phyloP scores from a whole-genome alignment of 2,888 invertebrate genomes.

The Epiblema foenella region DNA sequence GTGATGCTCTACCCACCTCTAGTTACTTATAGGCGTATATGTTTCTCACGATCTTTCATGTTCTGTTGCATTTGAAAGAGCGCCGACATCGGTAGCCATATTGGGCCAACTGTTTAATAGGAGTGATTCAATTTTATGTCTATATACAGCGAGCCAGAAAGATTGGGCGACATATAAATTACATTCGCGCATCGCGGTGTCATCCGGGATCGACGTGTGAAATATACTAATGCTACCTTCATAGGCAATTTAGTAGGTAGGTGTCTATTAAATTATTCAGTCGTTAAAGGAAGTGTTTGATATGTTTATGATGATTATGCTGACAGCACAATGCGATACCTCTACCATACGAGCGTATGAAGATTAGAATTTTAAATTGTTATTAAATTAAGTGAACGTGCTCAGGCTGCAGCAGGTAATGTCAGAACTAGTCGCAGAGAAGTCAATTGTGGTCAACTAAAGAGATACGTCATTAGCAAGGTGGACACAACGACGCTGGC shows the following conservation, averaged over 20 bases:
- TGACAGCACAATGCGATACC: constrained; percentile 53
- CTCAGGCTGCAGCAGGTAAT: neutral
- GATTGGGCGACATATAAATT: constrained; percentile 57
- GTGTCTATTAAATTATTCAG: constrained; percentile 37
- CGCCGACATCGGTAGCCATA: constrained; percentile 25
- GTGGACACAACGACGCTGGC: constrained; percentile 37
- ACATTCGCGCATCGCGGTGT: constrained; percentile 58
- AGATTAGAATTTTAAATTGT: constrained; percentile 37
- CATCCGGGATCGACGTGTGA: constrained; percentile 58
- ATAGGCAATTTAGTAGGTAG: constrained; percentile 55
- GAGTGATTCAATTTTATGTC: constrained; percentile 5
- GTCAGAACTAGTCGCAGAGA: constrained; percentile 47
- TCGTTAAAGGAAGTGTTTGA: constrained; percentile 37
- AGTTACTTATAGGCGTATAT: constrained; percentile 27
- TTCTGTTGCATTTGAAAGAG: constrained; percentile 23
- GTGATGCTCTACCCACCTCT: constrained; percentile 23
- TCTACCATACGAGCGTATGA: constrained; percentile 19
- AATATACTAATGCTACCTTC: constrained; percentile 67
- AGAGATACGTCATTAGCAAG: constrained; percentile 55
- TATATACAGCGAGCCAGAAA: constrained; percentile 14
- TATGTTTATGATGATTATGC: constrained; percentile 56
- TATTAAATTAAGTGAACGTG: constrained; percentile 24
- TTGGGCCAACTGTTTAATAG: constrained; percentile 19
- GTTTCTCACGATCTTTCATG: constrained; percentile 38
- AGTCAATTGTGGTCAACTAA: constrained; percentile 51